Conservation (phyloP, 2,113 vertebrate genomes). For the Larimichthys crocea region DNA sequence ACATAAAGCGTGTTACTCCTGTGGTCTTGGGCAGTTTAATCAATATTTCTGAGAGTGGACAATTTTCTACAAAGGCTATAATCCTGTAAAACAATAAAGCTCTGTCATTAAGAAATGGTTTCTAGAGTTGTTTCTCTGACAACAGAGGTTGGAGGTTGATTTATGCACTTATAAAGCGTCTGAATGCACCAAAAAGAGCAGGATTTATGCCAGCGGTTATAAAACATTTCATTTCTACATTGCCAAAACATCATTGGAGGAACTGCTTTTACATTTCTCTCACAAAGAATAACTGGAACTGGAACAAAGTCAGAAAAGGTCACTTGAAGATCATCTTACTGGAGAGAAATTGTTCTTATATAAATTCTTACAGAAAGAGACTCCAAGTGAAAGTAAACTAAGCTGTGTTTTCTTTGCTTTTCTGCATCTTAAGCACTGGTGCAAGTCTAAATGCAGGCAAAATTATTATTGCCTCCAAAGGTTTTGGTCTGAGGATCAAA, state of each 20-base stretch:
- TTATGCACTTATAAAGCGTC: slow-evolving; percentile 22
- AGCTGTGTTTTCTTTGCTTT: slow-evolving; percentile 38
- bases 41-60: slow-evolving; percentile 65
- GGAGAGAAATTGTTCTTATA: slow-evolving; percentile 24
- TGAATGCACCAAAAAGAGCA: slow-evolving; percentile 1
- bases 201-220: background rate
- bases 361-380: slow-evolving; percentile 31
- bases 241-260: background rate
- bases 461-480: slow-evolving; percentile 61
- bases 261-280: background rate
- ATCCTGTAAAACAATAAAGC: slow-evolving; percentile 64
- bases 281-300: background rate
- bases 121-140: slow-evolving; percentile 45
- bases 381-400: slow-evolving; percentile 10
- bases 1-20: slow-evolving; percentile 25
- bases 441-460: slow-evolving; percentile 41
- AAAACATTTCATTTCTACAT: background rate
- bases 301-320: slow-evolving; percentile 20
- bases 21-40: slow-evolving; percentile 52
- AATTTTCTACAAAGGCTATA: slow-evolving; percentile 60
- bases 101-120: slow-evolving; percentile 56
- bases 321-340: slow-evolving; percentile 37
- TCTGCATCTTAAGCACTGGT: slow-evolving; percentile 50
- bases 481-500: slow-evolving; percentile 67
- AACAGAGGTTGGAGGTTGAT: slow-evolving; percentile 39